phyloP scores from a whole-genome alignment of 92 coral and sea anemone species.

The Siderastrea siderea region DNA sequence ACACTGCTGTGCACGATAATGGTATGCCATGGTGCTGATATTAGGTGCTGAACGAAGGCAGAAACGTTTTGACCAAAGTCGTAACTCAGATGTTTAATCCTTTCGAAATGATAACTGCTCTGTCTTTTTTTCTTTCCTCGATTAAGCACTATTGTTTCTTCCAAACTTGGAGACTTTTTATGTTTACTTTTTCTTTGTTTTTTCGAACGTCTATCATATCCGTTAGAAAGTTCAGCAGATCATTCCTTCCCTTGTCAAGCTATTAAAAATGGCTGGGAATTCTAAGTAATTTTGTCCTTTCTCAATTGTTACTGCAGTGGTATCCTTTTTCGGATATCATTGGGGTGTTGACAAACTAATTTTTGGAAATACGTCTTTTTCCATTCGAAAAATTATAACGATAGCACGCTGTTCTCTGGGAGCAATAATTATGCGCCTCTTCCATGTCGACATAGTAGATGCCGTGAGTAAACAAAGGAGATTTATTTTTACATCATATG shows the following conservation, averaged over 20 bases:
- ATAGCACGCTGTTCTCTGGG: neutral
- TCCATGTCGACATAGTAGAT: neutral
- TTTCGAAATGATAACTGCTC: neutral
- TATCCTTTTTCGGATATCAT: neutral
- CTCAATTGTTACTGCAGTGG: neutral
- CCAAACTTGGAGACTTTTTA: neutral
- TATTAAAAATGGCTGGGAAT: slow-evolving; percentile 1
- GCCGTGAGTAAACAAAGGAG: slow-evolving; percentile 3
- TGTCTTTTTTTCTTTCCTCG: neutral
- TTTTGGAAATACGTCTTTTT: neutral
- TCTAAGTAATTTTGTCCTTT: neutral
- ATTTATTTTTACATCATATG: neutral
- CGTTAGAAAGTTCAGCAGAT: neutral
- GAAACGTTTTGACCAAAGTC: too few relatives aligned
- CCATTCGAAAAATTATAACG: neutral
- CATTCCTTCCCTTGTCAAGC: neutral
- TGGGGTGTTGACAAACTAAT: neutral
- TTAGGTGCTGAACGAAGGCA: too few relatives aligned
- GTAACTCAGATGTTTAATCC: neutral
- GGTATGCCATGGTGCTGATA: too few relatives aligned
- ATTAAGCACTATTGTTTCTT: neutral
- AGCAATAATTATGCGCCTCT: neutral
- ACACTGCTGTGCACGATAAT: too few relatives aligned
- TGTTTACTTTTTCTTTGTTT: neutral
- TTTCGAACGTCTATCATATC: too few relatives aligned